phyloP scores from a whole-genome alignment of 2,113 vertebrate species.

The Butastur rufipennis region DNA sequence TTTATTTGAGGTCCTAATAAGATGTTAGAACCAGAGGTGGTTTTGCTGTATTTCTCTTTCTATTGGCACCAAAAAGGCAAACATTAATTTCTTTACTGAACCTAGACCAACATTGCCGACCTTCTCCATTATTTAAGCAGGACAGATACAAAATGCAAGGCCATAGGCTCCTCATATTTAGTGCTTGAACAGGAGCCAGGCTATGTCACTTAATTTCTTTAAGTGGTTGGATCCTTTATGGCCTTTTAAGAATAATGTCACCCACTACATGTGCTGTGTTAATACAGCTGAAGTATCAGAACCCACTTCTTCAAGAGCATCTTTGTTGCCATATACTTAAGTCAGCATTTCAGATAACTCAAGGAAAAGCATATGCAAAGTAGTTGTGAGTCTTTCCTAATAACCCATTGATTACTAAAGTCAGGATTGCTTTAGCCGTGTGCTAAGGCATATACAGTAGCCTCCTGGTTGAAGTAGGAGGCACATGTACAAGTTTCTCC shows the following conservation, averaged over 20 bases:
- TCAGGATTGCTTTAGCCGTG: rapidly evolving
- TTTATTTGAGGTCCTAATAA: background rate
- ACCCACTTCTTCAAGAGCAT: background rate
- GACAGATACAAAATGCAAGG: background rate
- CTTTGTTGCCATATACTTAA: background rate
- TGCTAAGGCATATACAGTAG: background rate
- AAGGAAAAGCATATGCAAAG: background rate
- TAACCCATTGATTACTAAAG: background rate
- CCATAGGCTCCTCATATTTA: background rate
- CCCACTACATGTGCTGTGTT: background rate
- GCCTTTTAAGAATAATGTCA: background rate
- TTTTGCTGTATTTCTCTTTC: background rate
- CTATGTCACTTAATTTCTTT: constrained; percentile 24
- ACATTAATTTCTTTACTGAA: background rate
- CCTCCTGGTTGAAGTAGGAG: background rate
- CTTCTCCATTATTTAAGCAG: background rate
- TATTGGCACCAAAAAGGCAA: background rate
- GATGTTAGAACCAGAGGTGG: background rate
- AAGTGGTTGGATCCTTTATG: background rate
- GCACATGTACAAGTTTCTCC: rapidly evolving
- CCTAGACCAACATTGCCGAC: background rate
- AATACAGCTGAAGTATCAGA: background rate
- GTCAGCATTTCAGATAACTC: background rate
- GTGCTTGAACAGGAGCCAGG: background rate
- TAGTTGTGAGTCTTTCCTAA: background rate